Conservation (phyloP, 2,113 vertebrate species). For the Eulemur macaco region DNA sequence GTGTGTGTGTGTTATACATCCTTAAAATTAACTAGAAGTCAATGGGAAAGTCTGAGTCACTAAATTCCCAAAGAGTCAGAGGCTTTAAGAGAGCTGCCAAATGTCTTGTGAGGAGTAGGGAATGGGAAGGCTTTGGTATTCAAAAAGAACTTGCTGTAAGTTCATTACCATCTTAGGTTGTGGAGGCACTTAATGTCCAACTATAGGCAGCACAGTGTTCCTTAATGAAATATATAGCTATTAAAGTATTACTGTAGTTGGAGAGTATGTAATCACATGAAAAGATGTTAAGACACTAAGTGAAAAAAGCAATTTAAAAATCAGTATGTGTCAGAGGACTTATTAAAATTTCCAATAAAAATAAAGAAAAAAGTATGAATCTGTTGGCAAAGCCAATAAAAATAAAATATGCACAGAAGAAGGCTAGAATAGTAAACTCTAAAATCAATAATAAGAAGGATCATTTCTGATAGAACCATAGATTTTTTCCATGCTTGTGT, state of each 20-base stretch:
- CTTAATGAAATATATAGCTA: neutral
- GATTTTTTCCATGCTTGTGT: neutral
- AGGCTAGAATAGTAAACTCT: neutral
- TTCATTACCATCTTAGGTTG: neutral
- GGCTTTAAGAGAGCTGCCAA: neutral
- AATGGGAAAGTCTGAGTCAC: neutral
- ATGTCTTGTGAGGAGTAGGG: neutral
- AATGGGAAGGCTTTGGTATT: neutral
- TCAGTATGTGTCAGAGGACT: neutral
- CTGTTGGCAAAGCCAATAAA: too few relatives aligned
- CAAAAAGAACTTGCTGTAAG: conserved; percentile 24
- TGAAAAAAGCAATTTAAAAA: conserved; percentile 31
- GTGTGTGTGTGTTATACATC: neutral
- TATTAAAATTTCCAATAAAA: neutral
- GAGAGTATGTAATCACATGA: conserved; percentile 4
- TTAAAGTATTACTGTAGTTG: neutral
- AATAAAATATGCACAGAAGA: neutral
- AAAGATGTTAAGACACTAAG: neutral
- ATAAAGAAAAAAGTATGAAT: too few relatives aligned
- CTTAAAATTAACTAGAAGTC: conserved; percentile 30
- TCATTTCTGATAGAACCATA: neutral
- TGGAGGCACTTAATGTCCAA: neutral
- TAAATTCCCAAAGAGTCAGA: neutral
- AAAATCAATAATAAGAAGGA: neutral
- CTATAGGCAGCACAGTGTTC: neutral